A percentile compares a stretch with the other conserved stretches of the same genome.
phyloP scores from a whole-genome alignment of 1,140 invertebrate genomes.

The Proales similis region DNA sequence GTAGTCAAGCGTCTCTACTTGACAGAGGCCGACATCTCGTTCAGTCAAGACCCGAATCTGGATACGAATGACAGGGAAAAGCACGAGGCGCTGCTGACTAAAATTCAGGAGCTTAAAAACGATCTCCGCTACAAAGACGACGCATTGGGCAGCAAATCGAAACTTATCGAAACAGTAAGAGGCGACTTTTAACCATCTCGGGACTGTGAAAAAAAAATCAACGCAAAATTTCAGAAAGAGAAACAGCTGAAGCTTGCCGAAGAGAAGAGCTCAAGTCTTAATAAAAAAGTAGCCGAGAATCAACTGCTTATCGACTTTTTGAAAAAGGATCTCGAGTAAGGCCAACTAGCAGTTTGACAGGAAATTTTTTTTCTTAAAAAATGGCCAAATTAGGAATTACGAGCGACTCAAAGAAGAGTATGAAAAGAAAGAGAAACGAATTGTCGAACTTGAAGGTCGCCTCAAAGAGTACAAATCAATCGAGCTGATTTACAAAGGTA shows the following conservation, averaged over 20 bases:
- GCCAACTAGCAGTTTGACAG: no score
- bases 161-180: constrained; percentile 14
- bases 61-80: not conserved
- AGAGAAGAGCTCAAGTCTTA: constrained; percentile 17
- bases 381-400: not conserved
- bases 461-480: constrained; percentile 27
- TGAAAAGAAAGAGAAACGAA: constrained; percentile 14
- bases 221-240: not conserved
- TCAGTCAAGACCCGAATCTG: not conserved
- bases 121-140: not conserved
- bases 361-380: not conserved
- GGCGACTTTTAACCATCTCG: not conserved
- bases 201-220: no score
- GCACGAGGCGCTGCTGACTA: constrained; percentile 14
- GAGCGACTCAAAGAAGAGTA: constrained; percentile 9
- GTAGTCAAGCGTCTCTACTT: constrained; percentile 28
- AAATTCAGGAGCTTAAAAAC: constrained; percentile 12
- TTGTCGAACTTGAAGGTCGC: constrained; percentile 16
- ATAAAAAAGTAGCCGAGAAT: constrained; percentile 36
- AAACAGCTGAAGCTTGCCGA: constrained; percentile 12
- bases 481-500: constrained; percentile 29
- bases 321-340: constrained; percentile 36
- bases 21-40: not conserved
- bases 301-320: constrained; percentile 13
- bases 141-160: not conserved